phyloP scores from a whole-genome alignment of 1,140 invertebrate species.

The Stegodyphus dumicola region DNA sequence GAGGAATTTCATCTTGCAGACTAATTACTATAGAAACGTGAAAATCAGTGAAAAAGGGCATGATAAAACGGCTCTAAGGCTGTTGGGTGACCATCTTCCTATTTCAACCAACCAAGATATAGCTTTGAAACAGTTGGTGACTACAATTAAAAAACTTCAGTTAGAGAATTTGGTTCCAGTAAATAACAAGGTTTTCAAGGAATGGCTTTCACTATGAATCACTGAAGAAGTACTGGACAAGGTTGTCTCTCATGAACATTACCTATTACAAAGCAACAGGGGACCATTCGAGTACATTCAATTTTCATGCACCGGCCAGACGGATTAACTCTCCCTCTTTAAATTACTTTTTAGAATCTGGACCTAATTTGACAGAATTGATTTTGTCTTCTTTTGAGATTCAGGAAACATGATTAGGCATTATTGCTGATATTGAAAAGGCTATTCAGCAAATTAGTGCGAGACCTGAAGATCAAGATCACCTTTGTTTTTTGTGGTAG shows the following conservation, averaged over 20 bases:
- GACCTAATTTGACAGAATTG: slow-evolving; percentile 57
- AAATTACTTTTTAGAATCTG: slow-evolving; percentile 55
- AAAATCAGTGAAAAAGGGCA: neutral
- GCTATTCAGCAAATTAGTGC: slow-evolving; percentile 20
- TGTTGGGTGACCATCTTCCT: slow-evolving; percentile 1
- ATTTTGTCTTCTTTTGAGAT: neutral
- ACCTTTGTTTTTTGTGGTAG: slow-evolving; percentile 8
- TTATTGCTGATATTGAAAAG: slow-evolving; percentile 23
- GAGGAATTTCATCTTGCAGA: neutral
- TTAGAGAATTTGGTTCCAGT: neutral
- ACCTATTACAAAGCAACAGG: slow-evolving; percentile 16
- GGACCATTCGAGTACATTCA: slow-evolving; percentile 62
- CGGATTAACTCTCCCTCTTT: no score
- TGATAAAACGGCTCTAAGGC: neutral
- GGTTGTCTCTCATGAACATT: neutral
- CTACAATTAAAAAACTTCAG: neutral
- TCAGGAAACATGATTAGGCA: neutral
- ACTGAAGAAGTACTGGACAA: neutral
- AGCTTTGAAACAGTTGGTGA: no score
- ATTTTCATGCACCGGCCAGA: slow-evolving; percentile 64
- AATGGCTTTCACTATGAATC: neutral
- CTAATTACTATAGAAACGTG: neutral
- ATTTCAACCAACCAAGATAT: neutral
- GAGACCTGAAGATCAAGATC: neutral
- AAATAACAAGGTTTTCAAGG: neutral